Evolutionary conservation across 92 coral and sea anemone species (phyloP).

Genomic region (Heliopora coerulea): DNA sequence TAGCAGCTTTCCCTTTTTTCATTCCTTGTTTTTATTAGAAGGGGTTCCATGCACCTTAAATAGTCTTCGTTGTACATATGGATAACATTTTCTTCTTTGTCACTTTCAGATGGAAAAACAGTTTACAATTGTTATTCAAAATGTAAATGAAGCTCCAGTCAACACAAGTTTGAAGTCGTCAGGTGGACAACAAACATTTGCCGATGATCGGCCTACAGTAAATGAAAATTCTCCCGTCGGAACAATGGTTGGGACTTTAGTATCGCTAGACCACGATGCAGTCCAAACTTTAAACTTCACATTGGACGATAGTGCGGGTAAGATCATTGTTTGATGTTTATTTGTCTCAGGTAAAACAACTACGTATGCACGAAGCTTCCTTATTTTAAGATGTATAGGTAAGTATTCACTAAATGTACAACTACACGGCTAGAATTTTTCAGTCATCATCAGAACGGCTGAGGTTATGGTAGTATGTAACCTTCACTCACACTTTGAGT

Average conservation of each 20-base stretch:
- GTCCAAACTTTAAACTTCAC: slow-evolving; percentile 64
- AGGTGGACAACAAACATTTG: slow-evolving; percentile 76
- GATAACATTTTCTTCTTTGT: background rate
- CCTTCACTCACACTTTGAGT: too few species aligned
- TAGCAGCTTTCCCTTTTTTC: too few species aligned
- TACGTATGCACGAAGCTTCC: too few species aligned
- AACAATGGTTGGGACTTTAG: slow-evolving; percentile 74
- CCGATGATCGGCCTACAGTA: slow-evolving; percentile 61
- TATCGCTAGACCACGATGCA: slow-evolving; percentile 85
- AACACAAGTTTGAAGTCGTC: slow-evolving; percentile 69
- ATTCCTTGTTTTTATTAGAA: too few species aligned
- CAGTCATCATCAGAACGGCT: too few species aligned
- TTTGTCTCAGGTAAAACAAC: background rate
- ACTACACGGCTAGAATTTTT: too few species aligned
- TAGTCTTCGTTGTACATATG: background rate
- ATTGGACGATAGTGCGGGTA: slow-evolving; percentile 50
- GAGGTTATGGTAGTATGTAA: too few species aligned
- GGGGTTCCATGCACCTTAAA: too few species aligned
- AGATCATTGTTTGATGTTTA: background rate
- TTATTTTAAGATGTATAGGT: too few species aligned
- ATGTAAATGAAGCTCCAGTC: slow-evolving; percentile 85
- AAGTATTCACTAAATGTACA: too few species aligned
- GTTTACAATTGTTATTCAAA: slow-evolving; percentile 68
- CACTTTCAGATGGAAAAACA: slow-evolving; percentile 64
- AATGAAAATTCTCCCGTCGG: slow-evolving; percentile 74